These are phyloP conservation scores for Nipponacmea schrenckii DNA, from an alignment of 2,888 invertebrate genomes.

Conservation along the genomic window DNA sequence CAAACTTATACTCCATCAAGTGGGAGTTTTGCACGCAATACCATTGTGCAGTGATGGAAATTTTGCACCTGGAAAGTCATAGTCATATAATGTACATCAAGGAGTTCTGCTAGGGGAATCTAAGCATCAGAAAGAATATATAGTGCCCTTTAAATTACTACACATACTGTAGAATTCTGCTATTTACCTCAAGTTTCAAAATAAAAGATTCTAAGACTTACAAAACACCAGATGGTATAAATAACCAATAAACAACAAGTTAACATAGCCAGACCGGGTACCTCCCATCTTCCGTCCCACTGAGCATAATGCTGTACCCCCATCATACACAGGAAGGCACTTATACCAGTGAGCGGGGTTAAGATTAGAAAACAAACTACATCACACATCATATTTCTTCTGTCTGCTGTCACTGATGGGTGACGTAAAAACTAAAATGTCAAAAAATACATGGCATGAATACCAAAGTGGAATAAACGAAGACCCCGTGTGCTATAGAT, in stretches of 20 bases:
- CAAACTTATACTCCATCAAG: too few relatives aligned
- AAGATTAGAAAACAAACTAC: constrained; percentile 72
- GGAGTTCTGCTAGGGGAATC: too few relatives aligned
- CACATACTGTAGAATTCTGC: too few relatives aligned
- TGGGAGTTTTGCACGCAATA: too few relatives aligned
- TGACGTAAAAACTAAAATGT: constrained; percentile 72
- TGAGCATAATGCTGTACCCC: constrained; percentile 64
- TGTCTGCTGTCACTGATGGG: constrained; percentile 67
- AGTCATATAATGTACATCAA: too few relatives aligned
- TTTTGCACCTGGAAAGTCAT: too few relatives aligned
- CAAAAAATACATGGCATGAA: constrained; percentile 17
- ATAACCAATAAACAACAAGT: constrained; percentile 49
- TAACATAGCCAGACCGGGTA: constrained; percentile 51
- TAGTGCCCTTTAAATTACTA: too few relatives aligned
- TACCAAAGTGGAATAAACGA: background rate
- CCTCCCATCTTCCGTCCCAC: constrained; percentile 40
- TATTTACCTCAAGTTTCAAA: too few relatives aligned
- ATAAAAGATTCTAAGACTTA: constrained; percentile 29
- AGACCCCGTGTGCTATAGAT: too few relatives aligned
- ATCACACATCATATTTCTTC: constrained; percentile 71
- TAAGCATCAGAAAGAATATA: too few relatives aligned
- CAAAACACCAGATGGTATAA: constrained; percentile 56
- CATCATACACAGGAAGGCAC: constrained; percentile 70
- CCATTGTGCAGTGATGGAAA: too few relatives aligned
- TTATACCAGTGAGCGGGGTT: constrained; percentile 73